Conservation (phyloP, 2,113 vertebrate genomes). For the Callipepla squamata region DNA sequence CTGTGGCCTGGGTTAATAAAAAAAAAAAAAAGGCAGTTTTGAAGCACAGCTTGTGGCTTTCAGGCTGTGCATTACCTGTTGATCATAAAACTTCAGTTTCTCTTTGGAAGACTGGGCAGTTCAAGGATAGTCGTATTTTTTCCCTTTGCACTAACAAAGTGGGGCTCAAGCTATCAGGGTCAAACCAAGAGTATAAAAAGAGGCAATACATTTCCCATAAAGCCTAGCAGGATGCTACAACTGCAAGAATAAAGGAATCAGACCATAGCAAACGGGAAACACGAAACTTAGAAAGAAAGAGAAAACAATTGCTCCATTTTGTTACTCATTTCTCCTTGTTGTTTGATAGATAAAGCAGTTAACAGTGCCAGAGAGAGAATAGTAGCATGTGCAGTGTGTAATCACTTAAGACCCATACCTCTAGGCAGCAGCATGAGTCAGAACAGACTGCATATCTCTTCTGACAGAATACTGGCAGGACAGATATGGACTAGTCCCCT, state of each 20-base stretch:
- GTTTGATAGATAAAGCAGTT: background rate
- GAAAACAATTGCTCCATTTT: background rate
- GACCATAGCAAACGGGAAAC: background rate
- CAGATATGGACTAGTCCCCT: background rate
- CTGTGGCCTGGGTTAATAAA: constrained; percentile 71
- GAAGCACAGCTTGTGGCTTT: background rate
- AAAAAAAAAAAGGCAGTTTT: background rate
- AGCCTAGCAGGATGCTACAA: background rate
- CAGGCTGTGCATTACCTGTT: background rate
- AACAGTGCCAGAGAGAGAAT: background rate
- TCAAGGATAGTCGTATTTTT: background rate
- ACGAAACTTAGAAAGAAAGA: background rate
- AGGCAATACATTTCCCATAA: background rate
- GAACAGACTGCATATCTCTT: background rate
- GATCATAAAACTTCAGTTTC: background rate
- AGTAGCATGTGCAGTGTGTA: background rate
- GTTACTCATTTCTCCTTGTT: background rate
- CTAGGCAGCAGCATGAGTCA: background rate
- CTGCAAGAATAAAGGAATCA: background rate
- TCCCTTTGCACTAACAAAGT: background rate
- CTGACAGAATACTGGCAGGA: background rate
- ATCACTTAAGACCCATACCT: background rate
- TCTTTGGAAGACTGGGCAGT: background rate
- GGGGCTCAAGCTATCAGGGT: background rate
- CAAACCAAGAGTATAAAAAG: background rate